A percentile compares a stretch with the other conserved stretches of the same genome.
Evolutionary conservation across 2,797 vertebrate species (phyloP).

Genomic region (Enteromius afrohamiltoni): DNA sequence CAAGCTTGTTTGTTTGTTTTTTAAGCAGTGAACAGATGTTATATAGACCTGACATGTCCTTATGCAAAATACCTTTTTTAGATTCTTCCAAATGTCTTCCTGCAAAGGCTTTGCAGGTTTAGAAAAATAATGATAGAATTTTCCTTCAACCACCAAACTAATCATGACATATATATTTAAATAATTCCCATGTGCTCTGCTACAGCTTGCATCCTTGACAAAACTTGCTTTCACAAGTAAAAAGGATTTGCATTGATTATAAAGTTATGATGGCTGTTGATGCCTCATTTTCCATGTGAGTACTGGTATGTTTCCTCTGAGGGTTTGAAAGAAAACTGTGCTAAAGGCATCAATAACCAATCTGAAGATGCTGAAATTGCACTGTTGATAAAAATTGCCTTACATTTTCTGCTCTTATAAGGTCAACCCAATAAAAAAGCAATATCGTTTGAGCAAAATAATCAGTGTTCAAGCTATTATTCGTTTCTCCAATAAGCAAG

Average conservation of each 20-base stretch:
- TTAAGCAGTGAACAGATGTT: too few species aligned
- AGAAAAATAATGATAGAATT: neutral
- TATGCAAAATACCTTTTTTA: neutral
- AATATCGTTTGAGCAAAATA: conserved; percentile 44
- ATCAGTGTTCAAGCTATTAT: conserved; percentile 34
- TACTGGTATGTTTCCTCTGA: conserved; percentile 16
- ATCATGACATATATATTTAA: too few species aligned
- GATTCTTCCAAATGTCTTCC: neutral
- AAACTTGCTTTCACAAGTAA: conserved; percentile 4
- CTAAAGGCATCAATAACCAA: conserved; percentile 35
- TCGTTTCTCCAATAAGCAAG: neutral
- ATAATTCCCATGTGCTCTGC: neutral
- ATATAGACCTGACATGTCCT: neutral
- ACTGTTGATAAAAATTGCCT: conserved; percentile 43
- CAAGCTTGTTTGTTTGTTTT: too few species aligned
- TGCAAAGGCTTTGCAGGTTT: neutral
- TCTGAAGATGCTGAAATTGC: conserved; percentile 24
- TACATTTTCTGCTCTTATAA: conserved; percentile 30
- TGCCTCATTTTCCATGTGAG: conserved; percentile 29
- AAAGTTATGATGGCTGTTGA: conserved; percentile 17
- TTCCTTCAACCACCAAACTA: neutral
- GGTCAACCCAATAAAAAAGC: conserved; percentile 46
- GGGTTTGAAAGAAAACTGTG: neutral
- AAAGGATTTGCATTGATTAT: conserved; percentile 23
- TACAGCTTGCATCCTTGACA: neutral